phyloP scores from a whole-genome alignment of 2,797 vertebrate species.

The Sebastes iracundus region DNA sequence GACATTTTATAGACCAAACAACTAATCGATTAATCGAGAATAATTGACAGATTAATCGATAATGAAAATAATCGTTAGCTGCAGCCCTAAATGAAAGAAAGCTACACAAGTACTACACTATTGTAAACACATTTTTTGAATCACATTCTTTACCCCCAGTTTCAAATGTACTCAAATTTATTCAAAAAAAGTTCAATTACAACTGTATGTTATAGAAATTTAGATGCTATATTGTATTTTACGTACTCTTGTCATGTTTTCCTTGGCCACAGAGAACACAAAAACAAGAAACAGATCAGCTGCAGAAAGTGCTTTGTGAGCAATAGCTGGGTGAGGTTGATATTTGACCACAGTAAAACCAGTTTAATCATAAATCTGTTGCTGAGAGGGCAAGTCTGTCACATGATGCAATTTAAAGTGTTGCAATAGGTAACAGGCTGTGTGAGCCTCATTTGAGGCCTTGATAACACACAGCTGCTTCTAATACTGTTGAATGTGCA shows the following conservation, averaged over 20 bases:
- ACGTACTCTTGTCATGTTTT: not conserved
- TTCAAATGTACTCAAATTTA: not conserved
- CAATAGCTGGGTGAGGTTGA: slow-evolving; percentile 11
- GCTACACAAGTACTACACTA: not conserved
- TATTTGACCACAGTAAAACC: slow-evolving; percentile 49
- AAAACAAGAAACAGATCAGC: not conserved
- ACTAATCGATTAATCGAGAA: too few relatives aligned
- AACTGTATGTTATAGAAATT: not conserved
- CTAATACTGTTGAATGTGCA: slow-evolving; percentile 17
- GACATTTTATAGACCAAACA: too few relatives aligned
- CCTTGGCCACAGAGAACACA: not conserved
- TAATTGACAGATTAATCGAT: too few relatives aligned
- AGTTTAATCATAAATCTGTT: slow-evolving; percentile 71
- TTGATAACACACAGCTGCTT: slow-evolving; percentile 32
- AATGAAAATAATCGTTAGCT: too few relatives aligned
- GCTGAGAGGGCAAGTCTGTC: slow-evolving; percentile 37
- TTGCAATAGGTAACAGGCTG: slow-evolving; percentile 3
- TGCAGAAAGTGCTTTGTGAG: not conserved
- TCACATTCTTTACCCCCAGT: not conserved
- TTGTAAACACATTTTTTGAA: not conserved
- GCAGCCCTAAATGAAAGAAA: not conserved
- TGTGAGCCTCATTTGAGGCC: slow-evolving; percentile 6
- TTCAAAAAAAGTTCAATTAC: not conserved
- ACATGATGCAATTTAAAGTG: slow-evolving; percentile 40
- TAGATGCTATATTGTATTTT: not conserved